Evolutionary conservation across 2,113 vertebrate species (phyloP).

Genomic region (Dasypus novemcinctus): DNA sequence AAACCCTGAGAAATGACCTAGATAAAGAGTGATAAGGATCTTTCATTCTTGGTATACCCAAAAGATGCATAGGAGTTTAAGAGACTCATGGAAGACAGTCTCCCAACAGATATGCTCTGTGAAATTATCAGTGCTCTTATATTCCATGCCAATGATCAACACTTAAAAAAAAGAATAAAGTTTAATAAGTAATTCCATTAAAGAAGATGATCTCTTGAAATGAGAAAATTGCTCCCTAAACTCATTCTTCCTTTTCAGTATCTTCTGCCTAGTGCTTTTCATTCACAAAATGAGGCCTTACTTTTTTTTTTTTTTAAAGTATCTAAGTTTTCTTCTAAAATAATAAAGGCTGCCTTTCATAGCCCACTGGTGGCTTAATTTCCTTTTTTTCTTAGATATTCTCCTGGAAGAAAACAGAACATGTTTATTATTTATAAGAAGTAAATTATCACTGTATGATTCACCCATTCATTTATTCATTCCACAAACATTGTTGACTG

Average conservation of each 20-base stretch:
- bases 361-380: slow-evolving; percentile 46
- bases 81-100: neutral
- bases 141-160: neutral
- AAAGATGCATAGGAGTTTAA: neutral
- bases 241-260: slow-evolving; percentile 18
- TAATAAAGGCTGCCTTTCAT: slow-evolving; percentile 32
- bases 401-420: slow-evolving; percentile 61
- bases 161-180: neutral
- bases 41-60: neutral
- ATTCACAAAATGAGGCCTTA: slow-evolving; percentile 10
- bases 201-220: neutral
- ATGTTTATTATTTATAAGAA: slow-evolving; percentile 5
- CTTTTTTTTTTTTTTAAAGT: slow-evolving; percentile 8
- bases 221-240: neutral
- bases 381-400: slow-evolving; percentile 74
- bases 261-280: slow-evolving; percentile 35
- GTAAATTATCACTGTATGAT: neutral
- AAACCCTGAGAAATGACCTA: neutral
- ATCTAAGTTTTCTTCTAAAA: slow-evolving; percentile 45
- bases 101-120: neutral
- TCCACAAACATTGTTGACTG: neutral
- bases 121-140: neutral
- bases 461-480: neutral
- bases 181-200: slow-evolving; percentile 14
- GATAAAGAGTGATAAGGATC: neutral